Base-by-base conservation (phyloP, 2,888 invertebrate species). In the Cheilosia grossa region DNA sequence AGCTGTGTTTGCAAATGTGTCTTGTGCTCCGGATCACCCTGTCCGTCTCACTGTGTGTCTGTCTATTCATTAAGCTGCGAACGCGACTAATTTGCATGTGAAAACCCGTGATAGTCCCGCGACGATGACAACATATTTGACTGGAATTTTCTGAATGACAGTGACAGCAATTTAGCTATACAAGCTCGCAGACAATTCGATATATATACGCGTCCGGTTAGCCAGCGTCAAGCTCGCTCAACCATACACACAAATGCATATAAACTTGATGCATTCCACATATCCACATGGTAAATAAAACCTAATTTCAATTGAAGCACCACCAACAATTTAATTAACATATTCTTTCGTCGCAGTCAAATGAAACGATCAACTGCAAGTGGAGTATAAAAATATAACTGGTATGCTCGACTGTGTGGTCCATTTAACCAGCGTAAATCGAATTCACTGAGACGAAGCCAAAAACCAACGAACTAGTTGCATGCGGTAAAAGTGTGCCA, bases 301-400 rank as follows among this genome's bases (percentile, higher is more conserved):
- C 72, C 58, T 51, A 70, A 80, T 70, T 83, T 83, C 74, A 83
- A 80, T 83, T 83, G 78, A 80, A 80, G 69, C 74, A 83, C 64
- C 59, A 79, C 74, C 79, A 83, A 70, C 83, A 83, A 80, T 70
- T 80, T 75, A 80, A 83, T 83, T 80, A 75, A 64, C 80, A 74
- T 83, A 70, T 70, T 75, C 70, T 59, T 72, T 61, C 21, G 54
- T 42, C 54, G 49, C 74, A 74, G 19, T 59, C 73, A 67, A 63
- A 64, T 53, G 49, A 51, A 70, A 58, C 72, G 51, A 56, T 70
- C 51, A 40, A 56, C 44, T 66, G 7, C 47, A n/a, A 44, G 44
- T 17, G 24, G 30, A 15, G 37, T 37, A 37, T 37, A 13, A 4
- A 37, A 37, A 37, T 9, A 13, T 9, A 24, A 40, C 49, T 27